These are phyloP conservation scores for Cecidostiba fungosa DNA, from an alignment of 2,888 invertebrate species.

Conservation along the genomic window DNA sequence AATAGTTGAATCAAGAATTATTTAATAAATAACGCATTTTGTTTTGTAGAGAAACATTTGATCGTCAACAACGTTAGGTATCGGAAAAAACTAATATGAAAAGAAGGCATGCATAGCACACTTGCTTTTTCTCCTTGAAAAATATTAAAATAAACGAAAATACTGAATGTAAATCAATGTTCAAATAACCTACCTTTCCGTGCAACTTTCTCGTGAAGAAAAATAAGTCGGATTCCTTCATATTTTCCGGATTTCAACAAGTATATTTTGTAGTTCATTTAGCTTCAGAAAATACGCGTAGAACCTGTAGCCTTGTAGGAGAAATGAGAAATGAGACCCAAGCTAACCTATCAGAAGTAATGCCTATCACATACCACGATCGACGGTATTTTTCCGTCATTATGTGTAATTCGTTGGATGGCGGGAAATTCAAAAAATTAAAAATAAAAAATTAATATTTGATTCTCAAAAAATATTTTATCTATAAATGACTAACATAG, in stretches of 20 bases:
- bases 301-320: no score
- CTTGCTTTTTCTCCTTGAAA: background rate
- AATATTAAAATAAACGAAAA: background rate
- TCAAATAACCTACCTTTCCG: background rate
- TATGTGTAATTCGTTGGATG: background rate
- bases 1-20: background rate
- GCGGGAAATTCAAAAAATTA: background rate
- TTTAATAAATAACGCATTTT: background rate
- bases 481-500: no score
- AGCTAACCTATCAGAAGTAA: background rate
- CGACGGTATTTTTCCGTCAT: background rate
- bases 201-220: background rate
- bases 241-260: conserved; percentile 13
- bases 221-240: background rate
- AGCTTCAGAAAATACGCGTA: background rate
- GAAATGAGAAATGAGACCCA: no score
- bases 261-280: background rate
- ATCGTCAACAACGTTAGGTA: no score
- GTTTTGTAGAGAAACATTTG: background rate
- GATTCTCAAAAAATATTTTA: no score
- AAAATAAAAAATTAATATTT: no score
- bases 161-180: background rate
- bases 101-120: no score
- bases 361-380: background rate
- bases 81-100: no score